Evolutionary conservation across 2,888 invertebrate species (phyloP), one percentile per base, ranked within the genome.

Genomic region (Athalia rosae): DNA sequence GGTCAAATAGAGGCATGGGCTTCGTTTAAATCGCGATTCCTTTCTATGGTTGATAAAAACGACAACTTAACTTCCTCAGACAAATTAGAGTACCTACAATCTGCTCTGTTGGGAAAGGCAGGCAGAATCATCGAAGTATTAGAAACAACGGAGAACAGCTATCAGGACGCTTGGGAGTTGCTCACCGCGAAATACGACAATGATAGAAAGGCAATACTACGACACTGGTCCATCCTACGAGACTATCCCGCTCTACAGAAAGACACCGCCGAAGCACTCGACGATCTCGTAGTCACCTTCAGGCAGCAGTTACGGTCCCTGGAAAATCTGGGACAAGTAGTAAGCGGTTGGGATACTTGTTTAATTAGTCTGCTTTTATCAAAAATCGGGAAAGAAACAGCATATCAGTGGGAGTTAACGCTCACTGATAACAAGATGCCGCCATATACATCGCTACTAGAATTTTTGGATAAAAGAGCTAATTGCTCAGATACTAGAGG

Each of bases 271-370:
- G 69, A 77, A 47, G 67, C 76, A 3, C 48, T 80, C 0, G 76
- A 73, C 3, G 80, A 80, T 1, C 63, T 80, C 8, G 76, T 79
- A 0, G 79, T 80, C n/a, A 73, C 62, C 4, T 50, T 80, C 41
- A 66, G 66, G 0, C 81, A 81, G 43, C 80, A 80, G 41, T n/a
- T 79, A 8, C 79, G 78, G 13, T 76, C 79, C 1, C 62, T 80
- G 4, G 78, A 79, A 11, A 62, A 50, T 5, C 53, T 81, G 3
- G 78, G 76, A 0, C 64, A 77, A 15, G 4, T 69, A 6, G 43
- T 69, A 0, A 78, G 76, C 0, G 47, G 79, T 5, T 63, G 47
- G 76, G 78, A 79, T 13, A 63, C 77, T 7, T 15, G 15, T 0
- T 59, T 80, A 1, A 73, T 76, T n/a, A 41, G 11, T 3, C 28